Percentiles rank a stretch among this genome's conserved stretches.
Conservation (phyloP, 2,797 vertebrate species). For the Heteromormyrus szaboi region DNA sequence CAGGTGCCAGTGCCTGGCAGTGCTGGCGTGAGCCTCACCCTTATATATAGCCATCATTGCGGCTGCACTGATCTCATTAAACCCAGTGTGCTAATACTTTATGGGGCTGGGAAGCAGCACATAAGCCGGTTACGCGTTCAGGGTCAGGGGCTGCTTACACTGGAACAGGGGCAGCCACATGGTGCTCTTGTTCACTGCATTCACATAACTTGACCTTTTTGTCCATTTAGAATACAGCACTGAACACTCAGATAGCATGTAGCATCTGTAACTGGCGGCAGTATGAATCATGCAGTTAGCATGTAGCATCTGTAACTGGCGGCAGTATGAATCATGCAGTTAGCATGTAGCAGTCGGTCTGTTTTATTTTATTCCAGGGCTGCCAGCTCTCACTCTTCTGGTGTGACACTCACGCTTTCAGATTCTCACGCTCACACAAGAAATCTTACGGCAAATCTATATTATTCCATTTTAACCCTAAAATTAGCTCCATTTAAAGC, state of each 20-base stretch:
- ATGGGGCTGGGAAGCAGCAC: background rate
- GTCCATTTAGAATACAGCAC: background rate
- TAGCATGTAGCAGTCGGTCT: background rate
- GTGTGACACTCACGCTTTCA: background rate
- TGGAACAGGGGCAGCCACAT: background rate
- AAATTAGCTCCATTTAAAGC: background rate
- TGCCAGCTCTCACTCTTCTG: background rate
- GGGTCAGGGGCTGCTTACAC: background rate
- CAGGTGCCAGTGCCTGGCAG: conserved; percentile 33
- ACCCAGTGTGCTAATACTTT: background rate
- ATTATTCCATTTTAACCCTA: background rate
- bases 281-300: background rate
- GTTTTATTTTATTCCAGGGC: background rate
- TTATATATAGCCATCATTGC: conserved; percentile 38
- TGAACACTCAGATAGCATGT: background rate
- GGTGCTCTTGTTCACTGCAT: background rate
- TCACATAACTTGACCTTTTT: background rate
- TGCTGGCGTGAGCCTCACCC: conserved; percentile 16
- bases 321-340: background rate
- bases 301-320: background rate
- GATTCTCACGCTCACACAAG: background rate
- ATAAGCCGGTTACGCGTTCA: background rate
- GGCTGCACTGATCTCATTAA: background rate
- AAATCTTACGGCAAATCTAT: background rate
- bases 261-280: background rate